Base-by-base conservation (phyloP, 1,140 invertebrate genomes). In the Nixonia krombeini region DNA sequence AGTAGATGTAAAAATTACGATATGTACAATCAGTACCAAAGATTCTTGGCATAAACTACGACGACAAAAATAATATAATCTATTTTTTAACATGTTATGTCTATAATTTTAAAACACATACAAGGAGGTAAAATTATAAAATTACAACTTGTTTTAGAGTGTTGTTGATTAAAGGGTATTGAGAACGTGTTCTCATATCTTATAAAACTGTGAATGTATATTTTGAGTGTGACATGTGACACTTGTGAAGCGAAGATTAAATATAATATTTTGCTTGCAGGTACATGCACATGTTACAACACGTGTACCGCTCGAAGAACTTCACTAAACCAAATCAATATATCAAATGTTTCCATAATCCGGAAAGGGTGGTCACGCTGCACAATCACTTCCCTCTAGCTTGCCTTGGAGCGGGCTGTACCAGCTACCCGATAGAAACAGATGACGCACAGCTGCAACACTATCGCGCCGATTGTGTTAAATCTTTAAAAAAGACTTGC, bases 271-370 rank as follows among this genome's bases (percentile, higher is more conserved):
- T 52, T 28, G 35, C 12, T 66, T 68, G 6, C 53, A 85, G 83
- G 56, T 96, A 96, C 79, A 91, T 96, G 90, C 95, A 97, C 81
- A 96, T 96, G 94, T 78, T 96, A 70, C 94, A 96, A 82, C 95
- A 97, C 82, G 94, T 97, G 2, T 95, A 95, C 75, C 88, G 95
- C 4, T 92, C 93, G 37, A 91, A 91, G 74, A 96, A 96, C 84
- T 96, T 95, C 82, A 97, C 95, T 0, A 96, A 96, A 82, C 95
- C 94, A 0, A 94, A 95, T 64, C 93, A 95, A 80, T 96, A 96
- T 82, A 92, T 96, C 23, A 97, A 97, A 82, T 96, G 94, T 83
- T 97, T 97, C 86, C 95, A 97, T 80, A 94, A 96, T 83, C 93
- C 94, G 2, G 92, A 95, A 69, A 88, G 93, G 56, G 94, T 95